Percentiles rank a stretch among this genome's conserved stretches.
phyloP scores from a whole-genome alignment of 2,113 vertebrate genomes.

The Neodon shergylaensis region DNA sequence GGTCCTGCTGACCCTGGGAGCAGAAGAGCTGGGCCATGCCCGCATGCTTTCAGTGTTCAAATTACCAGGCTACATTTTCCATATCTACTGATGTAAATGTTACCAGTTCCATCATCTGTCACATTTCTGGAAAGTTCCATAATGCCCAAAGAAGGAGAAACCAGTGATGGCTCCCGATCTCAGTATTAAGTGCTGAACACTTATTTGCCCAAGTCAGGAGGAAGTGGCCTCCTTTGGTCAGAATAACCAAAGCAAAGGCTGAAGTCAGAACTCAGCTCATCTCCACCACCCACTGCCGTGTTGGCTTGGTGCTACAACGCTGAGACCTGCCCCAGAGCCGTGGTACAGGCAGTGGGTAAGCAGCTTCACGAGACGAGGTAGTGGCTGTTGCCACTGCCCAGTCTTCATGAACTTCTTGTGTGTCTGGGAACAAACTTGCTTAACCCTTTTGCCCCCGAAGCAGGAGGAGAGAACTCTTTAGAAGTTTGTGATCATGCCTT shows the following conservation, averaged over 20 bases:
- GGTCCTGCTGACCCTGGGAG: neutral
- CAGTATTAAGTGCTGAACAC: fast-evolving
- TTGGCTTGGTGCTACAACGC: neutral
- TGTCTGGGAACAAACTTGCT: neutral
- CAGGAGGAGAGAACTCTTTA: neutral
- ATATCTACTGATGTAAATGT: too few relatives aligned
- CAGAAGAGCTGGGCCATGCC: neutral
- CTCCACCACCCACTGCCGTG: too few relatives aligned
- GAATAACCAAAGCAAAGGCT: neutral
- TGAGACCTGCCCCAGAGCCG: neutral
- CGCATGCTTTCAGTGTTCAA: fast-evolving
- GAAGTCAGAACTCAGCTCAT: neutral
- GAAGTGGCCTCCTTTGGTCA: neutral
- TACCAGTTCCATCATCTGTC: fast-evolving
- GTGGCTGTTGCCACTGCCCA: neutral
- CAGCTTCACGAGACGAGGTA: neutral
- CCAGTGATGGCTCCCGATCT: fast-evolving
- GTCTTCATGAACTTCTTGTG: neutral
- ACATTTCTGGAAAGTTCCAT: neutral
- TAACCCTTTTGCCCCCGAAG: too few relatives aligned
- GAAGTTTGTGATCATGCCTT: neutral
- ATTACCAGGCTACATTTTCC: neutral
- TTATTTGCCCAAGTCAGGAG: fast-evolving
- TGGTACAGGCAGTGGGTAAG: neutral
- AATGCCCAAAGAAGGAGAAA: neutral